These are phyloP conservation scores for Pangasianodon hypophthalmus DNA, from an alignment of 2,113 vertebrate genomes.

Conservation along the genomic window DNA sequence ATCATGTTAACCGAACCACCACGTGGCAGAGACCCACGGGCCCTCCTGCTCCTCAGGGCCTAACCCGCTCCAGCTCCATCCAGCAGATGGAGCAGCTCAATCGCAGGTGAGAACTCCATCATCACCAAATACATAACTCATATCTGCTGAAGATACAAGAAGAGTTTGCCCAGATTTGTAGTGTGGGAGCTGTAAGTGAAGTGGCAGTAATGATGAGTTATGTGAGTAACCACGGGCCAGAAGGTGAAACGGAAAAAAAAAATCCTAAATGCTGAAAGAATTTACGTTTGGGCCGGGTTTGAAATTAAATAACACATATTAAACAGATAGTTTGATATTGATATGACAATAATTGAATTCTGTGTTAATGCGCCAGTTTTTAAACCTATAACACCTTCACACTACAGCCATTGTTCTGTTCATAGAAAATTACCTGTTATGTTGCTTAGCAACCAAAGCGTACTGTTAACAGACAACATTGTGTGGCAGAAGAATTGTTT, in stretches of 20 bases:
- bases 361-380: not conserved
- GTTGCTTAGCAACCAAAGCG: not conserved
- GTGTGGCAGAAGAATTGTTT: not conserved
- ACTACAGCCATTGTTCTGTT: not conserved
- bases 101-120: slow-evolving; percentile 74
- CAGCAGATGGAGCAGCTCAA: slow-evolving; percentile 99
- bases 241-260: not conserved
- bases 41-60: slow-evolving; percentile 90
- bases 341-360: not conserved
- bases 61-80: slow-evolving; percentile 96
- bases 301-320: too few relatives aligned
- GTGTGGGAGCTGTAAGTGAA: not conserved
- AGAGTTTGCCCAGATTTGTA: not conserved
- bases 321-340: too few relatives aligned
- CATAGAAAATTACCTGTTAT: not conserved
- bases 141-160: not conserved
- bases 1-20: slow-evolving; percentile 96
- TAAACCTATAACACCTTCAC: not conserved
- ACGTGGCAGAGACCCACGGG: slow-evolving; percentile 97
- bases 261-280: not conserved
- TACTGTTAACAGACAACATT: not conserved
- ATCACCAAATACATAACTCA: not conserved
- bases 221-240: not conserved
- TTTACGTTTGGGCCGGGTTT: not conserved
- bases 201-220: not conserved